These are phyloP conservation scores for Passer domesticus DNA, from an alignment of 2,113 vertebrate genomes.

Conservation along the genomic window DNA sequence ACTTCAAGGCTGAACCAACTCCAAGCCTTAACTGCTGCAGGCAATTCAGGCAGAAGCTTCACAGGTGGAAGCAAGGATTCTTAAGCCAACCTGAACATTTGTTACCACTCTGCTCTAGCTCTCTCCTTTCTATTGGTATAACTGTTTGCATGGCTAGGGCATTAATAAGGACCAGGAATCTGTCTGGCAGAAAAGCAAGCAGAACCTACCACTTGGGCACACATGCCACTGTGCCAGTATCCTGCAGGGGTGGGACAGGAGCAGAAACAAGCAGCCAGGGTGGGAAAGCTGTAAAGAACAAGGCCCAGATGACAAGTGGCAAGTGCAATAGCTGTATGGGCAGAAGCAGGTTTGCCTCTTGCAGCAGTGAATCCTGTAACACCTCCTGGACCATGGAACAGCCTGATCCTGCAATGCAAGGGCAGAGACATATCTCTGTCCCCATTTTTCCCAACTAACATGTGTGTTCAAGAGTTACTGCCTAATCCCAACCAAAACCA, in stretches of 20 bases:
- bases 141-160: not conserved
- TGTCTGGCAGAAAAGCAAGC: not conserved
- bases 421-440: not conserved
- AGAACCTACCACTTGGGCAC: not conserved
- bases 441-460: not conserved
- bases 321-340: not conserved
- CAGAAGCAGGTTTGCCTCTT: not conserved
- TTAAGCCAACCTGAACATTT: not conserved
- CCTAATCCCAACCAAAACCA: not conserved
- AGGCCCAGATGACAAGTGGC: not conserved
- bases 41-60: not conserved
- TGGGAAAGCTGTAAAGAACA: not conserved
- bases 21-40: conserved; percentile 6
- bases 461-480: not conserved
- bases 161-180: not conserved
- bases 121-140: not conserved
- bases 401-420: not conserved
- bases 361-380: not conserved
- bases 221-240: rapidly evolving
- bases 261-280: not conserved
- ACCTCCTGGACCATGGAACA: not conserved
- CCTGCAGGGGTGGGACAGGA: not conserved
- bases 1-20: conserved; percentile 39
- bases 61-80: not conserved
- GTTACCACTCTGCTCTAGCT: not conserved